A percentile compares a stretch with the other conserved stretches of the same genome.
These are phyloP conservation scores for Chesias legatella DNA, from an alignment of 2,888 invertebrate genomes.

Conservation along the genomic window DNA sequence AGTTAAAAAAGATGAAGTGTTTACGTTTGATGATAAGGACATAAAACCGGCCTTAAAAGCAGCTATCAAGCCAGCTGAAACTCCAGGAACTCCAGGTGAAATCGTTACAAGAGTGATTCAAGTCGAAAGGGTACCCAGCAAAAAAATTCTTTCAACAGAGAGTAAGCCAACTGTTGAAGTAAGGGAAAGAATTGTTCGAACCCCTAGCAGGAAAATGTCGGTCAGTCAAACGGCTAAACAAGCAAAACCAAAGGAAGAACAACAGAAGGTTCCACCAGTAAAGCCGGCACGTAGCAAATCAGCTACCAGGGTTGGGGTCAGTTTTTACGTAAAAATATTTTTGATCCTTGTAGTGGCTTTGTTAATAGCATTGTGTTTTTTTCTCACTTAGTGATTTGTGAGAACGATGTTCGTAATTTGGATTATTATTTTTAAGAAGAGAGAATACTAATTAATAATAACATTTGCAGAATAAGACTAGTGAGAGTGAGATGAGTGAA, in stretches of 20 bases:
- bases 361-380: constrained; percentile 65
- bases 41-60: constrained; percentile 40
- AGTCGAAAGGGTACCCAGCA: constrained; percentile 69
- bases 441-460: constrained; percentile 58
- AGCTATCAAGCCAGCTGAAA: constrained; percentile 43
- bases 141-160: constrained; percentile 54
- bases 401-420: constrained; percentile 45
- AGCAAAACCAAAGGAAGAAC: constrained; percentile 50
- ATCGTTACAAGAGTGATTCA: constrained; percentile 71
- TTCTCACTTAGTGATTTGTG: constrained; percentile 43
- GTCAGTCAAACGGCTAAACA: constrained; percentile 39
- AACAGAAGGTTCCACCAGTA: constrained; percentile 59
- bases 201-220: constrained; percentile 61
- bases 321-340: constrained; percentile 66
- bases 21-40: constrained; percentile 58
- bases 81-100: constrained; percentile 48
- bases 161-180: constrained; percentile 65
- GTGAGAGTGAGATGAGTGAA: constrained; percentile 81
- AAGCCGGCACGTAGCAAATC: constrained; percentile 77
- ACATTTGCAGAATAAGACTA: constrained; percentile 78
- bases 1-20: constrained; percentile 50
- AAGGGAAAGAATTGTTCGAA: constrained; percentile 67
- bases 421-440: constrained; percentile 37
- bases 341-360: constrained; percentile 62
- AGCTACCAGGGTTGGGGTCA: constrained; percentile 74